Evolutionary conservation across 1,140 invertebrate genomes (phyloP).

Genomic region (Heliconius melpomene): DNA sequence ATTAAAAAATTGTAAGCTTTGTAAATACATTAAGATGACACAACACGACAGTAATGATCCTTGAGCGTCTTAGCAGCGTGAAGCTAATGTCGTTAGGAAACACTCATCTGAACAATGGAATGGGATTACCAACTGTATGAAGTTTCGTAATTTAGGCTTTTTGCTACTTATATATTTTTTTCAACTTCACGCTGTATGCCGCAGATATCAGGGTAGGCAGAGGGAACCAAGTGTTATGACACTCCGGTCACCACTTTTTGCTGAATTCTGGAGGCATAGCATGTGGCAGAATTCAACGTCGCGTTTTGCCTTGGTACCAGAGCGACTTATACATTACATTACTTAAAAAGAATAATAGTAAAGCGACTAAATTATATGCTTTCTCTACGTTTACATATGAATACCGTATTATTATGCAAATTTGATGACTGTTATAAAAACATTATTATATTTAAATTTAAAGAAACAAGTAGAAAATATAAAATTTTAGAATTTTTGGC

Average conservation of each 20-base stretch:
- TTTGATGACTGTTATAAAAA: not conserved
- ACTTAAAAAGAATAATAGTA: not conserved
- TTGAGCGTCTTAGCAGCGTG: conserved; percentile 16
- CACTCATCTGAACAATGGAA: conserved; percentile 62
- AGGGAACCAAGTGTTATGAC: too few species aligned
- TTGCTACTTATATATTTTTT: conserved; percentile 15
- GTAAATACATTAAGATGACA: not conserved
- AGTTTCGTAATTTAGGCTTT: conserved; percentile 54
- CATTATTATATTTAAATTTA: not conserved
- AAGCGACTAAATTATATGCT: not conserved
- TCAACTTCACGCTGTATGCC: too few species aligned
- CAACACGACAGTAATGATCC: conserved; percentile 29
- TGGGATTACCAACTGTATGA: conserved; percentile 49
- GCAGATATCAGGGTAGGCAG: too few species aligned
- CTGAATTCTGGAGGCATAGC: too few species aligned
- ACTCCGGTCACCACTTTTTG: too few species aligned
- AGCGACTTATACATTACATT: not conserved
- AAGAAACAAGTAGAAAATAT: not conserved
- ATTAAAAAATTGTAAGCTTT: not conserved
- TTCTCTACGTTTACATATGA: not conserved
- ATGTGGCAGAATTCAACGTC: too few species aligned
- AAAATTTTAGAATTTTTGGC: too few species aligned
- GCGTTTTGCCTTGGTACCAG: too few species aligned
- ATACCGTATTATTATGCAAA: not conserved
- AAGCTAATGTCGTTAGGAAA: conserved; percentile 55